These are phyloP conservation scores for Muscicapa comitata DNA, from an alignment of 2,797 vertebrate species.

Conservation along the genomic window DNA sequence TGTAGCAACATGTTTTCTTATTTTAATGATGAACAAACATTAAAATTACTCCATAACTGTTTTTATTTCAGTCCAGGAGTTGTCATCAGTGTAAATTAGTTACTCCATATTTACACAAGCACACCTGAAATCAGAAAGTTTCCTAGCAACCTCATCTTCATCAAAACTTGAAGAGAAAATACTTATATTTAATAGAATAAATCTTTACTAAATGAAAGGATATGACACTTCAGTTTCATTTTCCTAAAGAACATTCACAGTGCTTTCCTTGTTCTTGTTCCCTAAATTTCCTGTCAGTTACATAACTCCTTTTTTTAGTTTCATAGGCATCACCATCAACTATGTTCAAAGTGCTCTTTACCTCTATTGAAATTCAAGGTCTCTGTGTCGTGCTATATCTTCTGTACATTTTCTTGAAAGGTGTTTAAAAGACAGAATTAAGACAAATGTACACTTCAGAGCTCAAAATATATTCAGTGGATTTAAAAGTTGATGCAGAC, in stretches of 20 bases:
- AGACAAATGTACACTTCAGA: not conserved
- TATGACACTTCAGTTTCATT: not conserved
- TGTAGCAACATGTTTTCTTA: not conserved
- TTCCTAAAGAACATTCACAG: not conserved
- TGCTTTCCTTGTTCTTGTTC: not conserved
- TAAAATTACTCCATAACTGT: not conserved
- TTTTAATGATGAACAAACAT: not conserved
- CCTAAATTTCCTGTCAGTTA: not conserved
- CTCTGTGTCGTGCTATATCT: not conserved
- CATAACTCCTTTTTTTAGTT: not conserved
- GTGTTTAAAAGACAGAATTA: not conserved
- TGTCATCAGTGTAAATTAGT: not conserved
- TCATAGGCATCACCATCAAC: not conserved
- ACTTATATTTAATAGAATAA: constrained; percentile 20
- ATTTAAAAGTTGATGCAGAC: not conserved
- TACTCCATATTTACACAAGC: not conserved
- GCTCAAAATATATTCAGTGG: not conserved
- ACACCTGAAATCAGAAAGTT: not conserved
- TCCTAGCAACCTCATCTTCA: not conserved
- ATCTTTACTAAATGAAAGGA: not conserved
- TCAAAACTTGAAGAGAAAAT: not conserved
- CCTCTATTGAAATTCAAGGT: not conserved
- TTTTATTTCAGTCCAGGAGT: not conserved
- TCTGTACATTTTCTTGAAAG: not conserved
- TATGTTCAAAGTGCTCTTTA: not conserved